phyloP scores from a whole-genome alignment of 1,140 invertebrate genomes.

The Globodera rostochiensis region DNA sequence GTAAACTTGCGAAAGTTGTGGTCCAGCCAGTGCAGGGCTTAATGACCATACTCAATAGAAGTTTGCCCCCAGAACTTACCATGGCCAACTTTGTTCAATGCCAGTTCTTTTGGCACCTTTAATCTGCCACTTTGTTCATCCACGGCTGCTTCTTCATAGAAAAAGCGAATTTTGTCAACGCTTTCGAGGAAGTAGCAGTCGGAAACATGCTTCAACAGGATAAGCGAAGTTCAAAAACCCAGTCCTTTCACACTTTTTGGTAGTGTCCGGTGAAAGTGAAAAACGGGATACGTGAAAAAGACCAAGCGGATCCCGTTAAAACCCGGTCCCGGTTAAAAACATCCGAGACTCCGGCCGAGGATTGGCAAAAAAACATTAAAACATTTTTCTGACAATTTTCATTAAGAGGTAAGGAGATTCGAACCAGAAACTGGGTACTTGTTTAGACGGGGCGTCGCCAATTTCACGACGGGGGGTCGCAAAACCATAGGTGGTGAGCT shows the following conservation, averaged over 20 bases:
- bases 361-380: too few species aligned
- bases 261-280: not conserved
- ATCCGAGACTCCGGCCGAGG: too few species aligned
- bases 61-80: constrained; percentile 57
- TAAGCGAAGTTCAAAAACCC: too few species aligned
- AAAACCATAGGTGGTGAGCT: too few species aligned
- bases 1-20: constrained; percentile 80
- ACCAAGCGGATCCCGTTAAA: too few species aligned
- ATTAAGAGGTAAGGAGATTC: too few species aligned
- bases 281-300: too few species aligned
- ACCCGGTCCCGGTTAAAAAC: too few species aligned
- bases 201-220: constrained; percentile 50
- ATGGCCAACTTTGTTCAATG: constrained; percentile 85
- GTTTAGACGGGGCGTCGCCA: too few species aligned
- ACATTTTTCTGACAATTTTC: too few species aligned
- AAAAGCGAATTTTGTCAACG: constrained; percentile 86
- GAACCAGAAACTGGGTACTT: too few species aligned
- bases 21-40: constrained; percentile 82
- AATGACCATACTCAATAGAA: constrained; percentile 30
- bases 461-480: too few species aligned
- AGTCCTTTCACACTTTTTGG: not conserved
- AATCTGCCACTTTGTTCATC: constrained; percentile 75
- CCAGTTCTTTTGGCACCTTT: constrained; percentile 73
- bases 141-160: constrained; percentile 84
- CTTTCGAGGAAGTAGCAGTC: constrained; percentile 84